A percentile compares a stretch with the other conserved stretches of the same genome.
Evolutionary conservation across 2,797 vertebrate species (phyloP).

Genomic region (Pseudochirops cupreus): DNA sequence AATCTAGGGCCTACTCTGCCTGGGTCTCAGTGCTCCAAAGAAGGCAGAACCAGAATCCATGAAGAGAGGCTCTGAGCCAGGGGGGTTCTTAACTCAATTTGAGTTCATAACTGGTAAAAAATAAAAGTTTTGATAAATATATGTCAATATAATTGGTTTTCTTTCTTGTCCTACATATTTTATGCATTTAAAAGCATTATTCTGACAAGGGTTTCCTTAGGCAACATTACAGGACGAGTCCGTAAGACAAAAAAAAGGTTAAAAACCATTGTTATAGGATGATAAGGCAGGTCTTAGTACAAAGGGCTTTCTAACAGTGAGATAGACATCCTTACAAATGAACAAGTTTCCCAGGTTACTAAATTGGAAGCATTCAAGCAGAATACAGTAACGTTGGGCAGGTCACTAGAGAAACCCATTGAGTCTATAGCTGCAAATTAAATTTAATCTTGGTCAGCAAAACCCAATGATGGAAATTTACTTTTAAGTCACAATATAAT

Average conservation of each 20-base stretch:
- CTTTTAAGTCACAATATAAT: slow-evolving; percentile 20
- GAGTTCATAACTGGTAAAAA: background rate
- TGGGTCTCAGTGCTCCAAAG: background rate
- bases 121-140: background rate
- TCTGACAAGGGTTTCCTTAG: background rate
- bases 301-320: background rate
- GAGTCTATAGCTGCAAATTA: background rate
- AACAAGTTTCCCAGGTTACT: background rate
- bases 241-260: too few relatives aligned
- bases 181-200: background rate
- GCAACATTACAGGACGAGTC: background rate
- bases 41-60: background rate
- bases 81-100: background rate
- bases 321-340: background rate
- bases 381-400: background rate
- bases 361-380: background rate
- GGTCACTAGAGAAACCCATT: slow-evolving; percentile 6
- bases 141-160: background rate
- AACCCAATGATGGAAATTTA: slow-evolving; percentile 32
- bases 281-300: background rate
- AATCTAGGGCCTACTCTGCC: too few relatives aligned
- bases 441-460: slow-evolving; percentile 31
- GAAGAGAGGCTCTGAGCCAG: background rate
- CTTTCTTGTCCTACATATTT: background rate
- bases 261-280: background rate